These are phyloP conservation scores for Cantharis lateralis DNA, from an alignment of 2,888 invertebrate species.

Conservation along the genomic window DNA sequence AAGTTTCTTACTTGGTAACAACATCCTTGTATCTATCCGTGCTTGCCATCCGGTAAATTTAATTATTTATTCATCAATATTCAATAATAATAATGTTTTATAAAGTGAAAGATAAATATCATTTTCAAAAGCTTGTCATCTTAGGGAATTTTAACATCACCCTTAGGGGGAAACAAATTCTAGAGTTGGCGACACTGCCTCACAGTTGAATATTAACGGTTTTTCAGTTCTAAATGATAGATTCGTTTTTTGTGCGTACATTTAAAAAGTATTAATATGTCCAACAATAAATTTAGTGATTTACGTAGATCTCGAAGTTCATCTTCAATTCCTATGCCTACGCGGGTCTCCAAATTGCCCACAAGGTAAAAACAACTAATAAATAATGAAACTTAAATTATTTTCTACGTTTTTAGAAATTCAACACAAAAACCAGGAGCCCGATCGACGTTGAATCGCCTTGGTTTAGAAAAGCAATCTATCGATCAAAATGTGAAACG, in stretches of 20 bases:
- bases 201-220: not conserved
- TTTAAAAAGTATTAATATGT: not conserved
- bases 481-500: conserved; percentile 6
- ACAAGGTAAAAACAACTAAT: conserved; percentile 8
- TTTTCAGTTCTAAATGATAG: too few species aligned
- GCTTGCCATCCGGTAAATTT: too few species aligned
- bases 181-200: too few species aligned
- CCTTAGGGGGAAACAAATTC: too few species aligned
- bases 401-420: not conserved
- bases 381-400: not conserved
- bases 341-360: not conserved
- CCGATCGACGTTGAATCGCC: not conserved
- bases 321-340: not conserved
- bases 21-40: too few species aligned
- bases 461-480: not conserved
- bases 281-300: not conserved
- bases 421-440: not conserved
- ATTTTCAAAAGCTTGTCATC: too few species aligned
- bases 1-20: too few species aligned
- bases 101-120: too few species aligned
- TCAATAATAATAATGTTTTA: too few species aligned
- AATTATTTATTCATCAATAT: too few species aligned
- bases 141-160: too few species aligned
- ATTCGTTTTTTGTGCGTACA: too few species aligned
- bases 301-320: conserved; percentile 9